phyloP scores from a whole-genome alignment of 2,113 vertebrate species.

The Siniperca knerii region DNA sequence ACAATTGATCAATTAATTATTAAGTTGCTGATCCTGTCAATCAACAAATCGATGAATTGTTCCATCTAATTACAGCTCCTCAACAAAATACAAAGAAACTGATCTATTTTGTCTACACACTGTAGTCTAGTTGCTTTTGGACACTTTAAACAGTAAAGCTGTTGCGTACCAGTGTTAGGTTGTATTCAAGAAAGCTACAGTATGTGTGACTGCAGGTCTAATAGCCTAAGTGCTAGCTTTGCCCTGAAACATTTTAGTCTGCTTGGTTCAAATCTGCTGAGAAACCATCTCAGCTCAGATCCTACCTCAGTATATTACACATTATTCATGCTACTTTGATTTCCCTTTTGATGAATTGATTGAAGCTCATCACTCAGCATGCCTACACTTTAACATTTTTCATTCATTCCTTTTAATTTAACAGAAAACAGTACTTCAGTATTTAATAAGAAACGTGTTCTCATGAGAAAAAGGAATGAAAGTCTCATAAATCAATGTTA shows the following conservation, averaged over 20 bases:
- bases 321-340: not conserved
- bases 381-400: not conserved
- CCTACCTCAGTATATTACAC: not conserved
- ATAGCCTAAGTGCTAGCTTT: not conserved
- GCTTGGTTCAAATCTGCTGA: conserved; percentile 31
- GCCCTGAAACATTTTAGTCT: conserved; percentile 32
- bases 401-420: not conserved
- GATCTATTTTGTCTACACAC: not conserved
- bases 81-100: conserved; percentile 9
- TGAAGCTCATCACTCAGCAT: conserved; percentile 7
- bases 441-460: conserved; percentile 6
- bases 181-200: conserved; percentile 14
- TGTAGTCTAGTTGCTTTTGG: not conserved
- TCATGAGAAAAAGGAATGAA: not conserved
- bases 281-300: not conserved
- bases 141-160: not conserved
- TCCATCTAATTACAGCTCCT: conserved; percentile 22
- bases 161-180: not conserved
- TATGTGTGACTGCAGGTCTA: conserved; percentile 13
- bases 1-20: not conserved
- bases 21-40: conserved; percentile 1
- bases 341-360: not conserved
- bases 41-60: conserved; percentile 13
- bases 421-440: not conserved
- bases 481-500: not conserved